phyloP scores from a whole-genome alignment of 2,113 vertebrate genomes.

The Halcyon malimbica region DNA sequence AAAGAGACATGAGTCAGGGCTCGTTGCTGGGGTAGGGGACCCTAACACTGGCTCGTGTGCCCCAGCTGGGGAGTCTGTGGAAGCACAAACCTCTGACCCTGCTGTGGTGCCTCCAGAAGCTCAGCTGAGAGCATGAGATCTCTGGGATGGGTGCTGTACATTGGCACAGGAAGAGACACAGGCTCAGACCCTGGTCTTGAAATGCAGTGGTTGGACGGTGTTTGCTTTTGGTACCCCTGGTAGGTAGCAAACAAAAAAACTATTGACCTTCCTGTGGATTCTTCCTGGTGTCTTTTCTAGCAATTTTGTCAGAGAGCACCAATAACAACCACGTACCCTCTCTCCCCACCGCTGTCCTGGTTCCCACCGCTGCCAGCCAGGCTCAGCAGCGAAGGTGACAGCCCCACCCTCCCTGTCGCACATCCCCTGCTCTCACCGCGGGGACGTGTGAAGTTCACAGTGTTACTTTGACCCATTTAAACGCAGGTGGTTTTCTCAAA shows the following conservation, averaged over 20 bases:
- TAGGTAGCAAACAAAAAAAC: neutral
- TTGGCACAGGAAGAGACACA: neutral
- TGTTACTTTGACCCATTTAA: neutral
- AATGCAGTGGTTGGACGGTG: neutral
- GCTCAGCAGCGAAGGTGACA: neutral
- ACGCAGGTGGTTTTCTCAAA: neutral
- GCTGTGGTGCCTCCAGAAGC: neutral
- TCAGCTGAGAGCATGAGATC: neutral
- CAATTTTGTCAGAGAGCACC: neutral
- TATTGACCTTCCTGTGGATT: neutral
- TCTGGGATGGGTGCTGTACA: neutral
- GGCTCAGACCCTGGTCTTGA: neutral
- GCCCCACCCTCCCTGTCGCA: neutral
- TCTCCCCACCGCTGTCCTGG: neutral
- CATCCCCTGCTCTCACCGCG: neutral
- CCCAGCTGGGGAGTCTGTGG: neutral
- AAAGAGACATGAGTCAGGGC: neutral
- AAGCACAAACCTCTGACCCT: neutral
- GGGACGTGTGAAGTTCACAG: constrained; percentile 6
- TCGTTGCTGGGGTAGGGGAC: neutral
- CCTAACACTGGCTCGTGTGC: rapidly evolving
- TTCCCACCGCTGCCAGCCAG: neutral
- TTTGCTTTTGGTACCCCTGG: neutral
- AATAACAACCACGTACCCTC: neutral
- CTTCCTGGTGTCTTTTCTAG: neutral